Evolutionary conservation across 2,888 invertebrate species (phyloP).

Genomic region (Amphipoea oculea): DNA sequence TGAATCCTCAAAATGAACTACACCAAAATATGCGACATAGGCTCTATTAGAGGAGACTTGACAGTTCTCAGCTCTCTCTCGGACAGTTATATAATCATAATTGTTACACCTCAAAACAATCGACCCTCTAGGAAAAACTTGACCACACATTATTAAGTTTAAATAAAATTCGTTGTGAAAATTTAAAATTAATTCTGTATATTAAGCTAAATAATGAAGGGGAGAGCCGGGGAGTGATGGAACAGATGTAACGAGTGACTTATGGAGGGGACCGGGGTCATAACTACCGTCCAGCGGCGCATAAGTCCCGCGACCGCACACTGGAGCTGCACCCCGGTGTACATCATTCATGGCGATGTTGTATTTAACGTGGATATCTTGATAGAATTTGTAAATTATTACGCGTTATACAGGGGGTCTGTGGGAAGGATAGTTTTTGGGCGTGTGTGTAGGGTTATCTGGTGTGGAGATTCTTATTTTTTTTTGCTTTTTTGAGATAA

Average conservation of each 20-base stretch:
- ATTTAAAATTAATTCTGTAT: slow-evolving; percentile 62
- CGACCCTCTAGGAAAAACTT: slow-evolving; percentile 26
- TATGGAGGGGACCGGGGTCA: slow-evolving; percentile 81
- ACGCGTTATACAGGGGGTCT: neutral
- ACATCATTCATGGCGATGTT: slow-evolving; percentile 79
- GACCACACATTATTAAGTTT: slow-evolving; percentile 33
- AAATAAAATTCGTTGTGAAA: slow-evolving; percentile 59
- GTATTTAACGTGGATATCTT: slow-evolving; percentile 75
- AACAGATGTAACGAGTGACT: slow-evolving; percentile 84
- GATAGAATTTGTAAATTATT: slow-evolving; percentile 61
- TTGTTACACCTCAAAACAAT: slow-evolving; percentile 32
- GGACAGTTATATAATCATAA: slow-evolving; percentile 4
- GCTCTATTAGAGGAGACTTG: neutral
- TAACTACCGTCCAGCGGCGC: slow-evolving; percentile 85
- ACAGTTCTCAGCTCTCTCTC: neutral
- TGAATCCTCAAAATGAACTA: neutral
- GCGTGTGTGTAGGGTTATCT: neutral
- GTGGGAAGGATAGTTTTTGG: neutral
- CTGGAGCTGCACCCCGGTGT: slow-evolving; percentile 75
- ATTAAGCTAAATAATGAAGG: slow-evolving; percentile 64
- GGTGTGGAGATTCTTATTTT: neutral
- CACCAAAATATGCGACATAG: neutral
- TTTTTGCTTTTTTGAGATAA: neutral
- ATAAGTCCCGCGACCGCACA: slow-evolving; percentile 87
- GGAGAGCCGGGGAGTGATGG: slow-evolving; percentile 75